These are phyloP conservation scores for Nymphalis urticae DNA, from an alignment of 2,888 invertebrate genomes.

Conservation along the genomic window DNA sequence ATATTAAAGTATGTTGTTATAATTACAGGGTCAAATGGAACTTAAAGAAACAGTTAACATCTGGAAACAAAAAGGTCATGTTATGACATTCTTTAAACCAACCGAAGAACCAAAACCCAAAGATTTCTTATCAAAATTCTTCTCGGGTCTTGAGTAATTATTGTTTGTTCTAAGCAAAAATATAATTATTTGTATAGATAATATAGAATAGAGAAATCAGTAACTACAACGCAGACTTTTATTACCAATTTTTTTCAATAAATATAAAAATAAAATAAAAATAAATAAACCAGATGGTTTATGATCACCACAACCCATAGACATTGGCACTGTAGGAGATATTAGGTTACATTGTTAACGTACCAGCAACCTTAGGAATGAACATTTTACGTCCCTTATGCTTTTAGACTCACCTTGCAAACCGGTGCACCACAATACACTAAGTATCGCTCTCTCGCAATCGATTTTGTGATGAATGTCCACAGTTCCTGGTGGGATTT, in stretches of 20 bases:
- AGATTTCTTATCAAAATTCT: slow-evolving; percentile 96
- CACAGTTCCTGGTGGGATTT: too few species aligned
- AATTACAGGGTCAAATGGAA: slow-evolving; percentile 95
- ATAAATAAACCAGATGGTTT: too few species aligned
- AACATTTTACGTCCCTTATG: too few species aligned
- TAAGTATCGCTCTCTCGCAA: too few species aligned
- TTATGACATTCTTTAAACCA: slow-evolving; percentile 94
- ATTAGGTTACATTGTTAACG: too few species aligned
- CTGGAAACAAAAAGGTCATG: slow-evolving; percentile 94
- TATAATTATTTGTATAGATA: slow-evolving; percentile 42
- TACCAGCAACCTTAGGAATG: too few species aligned
- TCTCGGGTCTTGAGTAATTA: slow-evolving; percentile 83
- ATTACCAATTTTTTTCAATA: neutral
- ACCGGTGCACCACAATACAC: too few species aligned
- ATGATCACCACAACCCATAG: too few species aligned
- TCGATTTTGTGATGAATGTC: too few species aligned
- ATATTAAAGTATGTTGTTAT: neutral
- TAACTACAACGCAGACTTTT: neutral
- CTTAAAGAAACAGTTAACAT: slow-evolving; percentile 91
- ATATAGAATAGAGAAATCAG: slow-evolving; percentile 42
- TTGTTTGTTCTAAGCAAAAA: slow-evolving; percentile 20
- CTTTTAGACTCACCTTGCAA: too few species aligned
- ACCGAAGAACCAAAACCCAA: slow-evolving; percentile 91
- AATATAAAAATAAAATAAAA: too few species aligned
- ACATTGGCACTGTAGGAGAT: too few species aligned